These are phyloP conservation scores for Hassar affinis DNA, from an alignment of 2,113 vertebrate genomes.

Conservation along the genomic window DNA sequence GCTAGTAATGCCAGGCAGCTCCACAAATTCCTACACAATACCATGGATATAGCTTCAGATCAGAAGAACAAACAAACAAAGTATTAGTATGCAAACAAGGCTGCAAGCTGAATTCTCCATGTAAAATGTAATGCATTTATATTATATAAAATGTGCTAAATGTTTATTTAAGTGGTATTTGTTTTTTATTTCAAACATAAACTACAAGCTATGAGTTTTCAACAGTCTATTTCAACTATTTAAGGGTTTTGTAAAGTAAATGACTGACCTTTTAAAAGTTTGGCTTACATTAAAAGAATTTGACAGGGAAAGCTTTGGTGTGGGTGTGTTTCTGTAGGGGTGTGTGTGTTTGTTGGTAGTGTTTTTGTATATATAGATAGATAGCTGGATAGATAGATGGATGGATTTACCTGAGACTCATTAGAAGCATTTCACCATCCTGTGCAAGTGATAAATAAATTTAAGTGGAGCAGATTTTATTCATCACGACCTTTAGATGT, in stretches of 20 bases:
- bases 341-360: not conserved
- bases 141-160: constrained; percentile 5
- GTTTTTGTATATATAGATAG: no score
- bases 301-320: not conserved
- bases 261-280: not conserved
- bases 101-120: not conserved
- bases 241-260: constrained; percentile 5
- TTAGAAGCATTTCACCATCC: not conserved
- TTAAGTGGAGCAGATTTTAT: not conserved
- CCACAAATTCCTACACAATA: constrained; percentile 86
- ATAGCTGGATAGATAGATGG: no score
- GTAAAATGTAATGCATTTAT: not conserved
- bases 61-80: constrained; percentile 57
- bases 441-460: not conserved
- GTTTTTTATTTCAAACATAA: constrained; percentile 2
- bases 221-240: constrained; percentile 17
- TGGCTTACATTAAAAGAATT: not conserved
- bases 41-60: constrained; percentile 58
- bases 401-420: not conserved
- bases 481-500: not conserved
- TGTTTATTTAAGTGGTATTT: not conserved
- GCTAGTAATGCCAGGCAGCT: constrained; percentile 77
- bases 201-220: constrained; percentile 24
- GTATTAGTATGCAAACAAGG: not conserved
- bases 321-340: not conserved